These are phyloP conservation scores for Barnardius zonarius DNA, from an alignment of 2,113 vertebrate species.

Conservation along the genomic window DNA sequence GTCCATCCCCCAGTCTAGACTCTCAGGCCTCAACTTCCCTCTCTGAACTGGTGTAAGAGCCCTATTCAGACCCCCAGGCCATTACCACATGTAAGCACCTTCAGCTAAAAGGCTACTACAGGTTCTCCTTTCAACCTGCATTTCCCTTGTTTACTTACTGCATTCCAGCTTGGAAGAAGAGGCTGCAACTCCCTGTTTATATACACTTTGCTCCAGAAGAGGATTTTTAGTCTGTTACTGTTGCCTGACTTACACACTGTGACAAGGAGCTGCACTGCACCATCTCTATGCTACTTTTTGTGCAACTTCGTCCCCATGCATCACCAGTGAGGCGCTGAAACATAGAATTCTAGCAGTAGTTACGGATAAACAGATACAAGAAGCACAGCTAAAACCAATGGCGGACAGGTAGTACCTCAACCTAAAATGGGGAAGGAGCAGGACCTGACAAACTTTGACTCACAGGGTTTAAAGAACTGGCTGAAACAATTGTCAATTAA, in stretches of 20 bases:
- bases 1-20: neutral
- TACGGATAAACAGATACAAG: neutral
- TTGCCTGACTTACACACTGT: neutral
- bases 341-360: neutral
- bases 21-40: neutral
- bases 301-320: neutral
- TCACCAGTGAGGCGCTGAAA: neutral
- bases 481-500: neutral
- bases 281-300: neutral
- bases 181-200: neutral
- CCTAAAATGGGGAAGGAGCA: neutral
- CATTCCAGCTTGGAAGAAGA: conserved; percentile 2
- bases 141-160: neutral
- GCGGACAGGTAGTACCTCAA: neutral
- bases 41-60: neutral
- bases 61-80: neutral
- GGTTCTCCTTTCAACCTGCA: neutral
- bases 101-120: neutral
- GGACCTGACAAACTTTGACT: neutral
- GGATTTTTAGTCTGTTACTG: neutral
- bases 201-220: neutral
- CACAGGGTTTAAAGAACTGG: neutral
- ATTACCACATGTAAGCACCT: neutral
- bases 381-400: neutral
- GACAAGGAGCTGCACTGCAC: neutral